Evolutionary conservation across 1,140 invertebrate species (phyloP).

Genomic region (Limonius californicus): DNA sequence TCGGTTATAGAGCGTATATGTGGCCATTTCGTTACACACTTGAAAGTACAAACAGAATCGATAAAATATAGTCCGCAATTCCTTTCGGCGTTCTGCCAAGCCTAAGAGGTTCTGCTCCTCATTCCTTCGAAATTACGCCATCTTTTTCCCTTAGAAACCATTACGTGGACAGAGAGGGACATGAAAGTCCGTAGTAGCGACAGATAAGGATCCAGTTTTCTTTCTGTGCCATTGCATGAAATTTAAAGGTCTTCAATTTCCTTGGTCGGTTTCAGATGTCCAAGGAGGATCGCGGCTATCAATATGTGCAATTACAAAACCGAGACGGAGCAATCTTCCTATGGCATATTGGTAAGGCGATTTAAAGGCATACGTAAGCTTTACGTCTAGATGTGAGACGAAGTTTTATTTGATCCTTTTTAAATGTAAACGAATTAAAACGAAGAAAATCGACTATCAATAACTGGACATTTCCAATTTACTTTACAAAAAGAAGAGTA

Average conservation of each 20-base stretch:
- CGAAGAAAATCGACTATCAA: no score
- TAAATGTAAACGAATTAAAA: no score
- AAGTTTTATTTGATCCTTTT: neutral
- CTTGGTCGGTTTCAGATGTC: conserved; percentile 17
- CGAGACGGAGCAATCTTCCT: neutral
- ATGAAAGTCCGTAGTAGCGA: neutral
- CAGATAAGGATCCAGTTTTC: neutral
- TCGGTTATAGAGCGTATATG: conserved; percentile 8
- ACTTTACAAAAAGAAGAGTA: no score
- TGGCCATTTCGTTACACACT: conserved; percentile 23
- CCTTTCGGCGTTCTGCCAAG: conserved; percentile 21
- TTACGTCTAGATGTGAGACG: neutral
- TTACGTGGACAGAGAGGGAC: neutral
- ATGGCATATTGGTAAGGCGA: no score
- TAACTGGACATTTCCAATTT: no score
- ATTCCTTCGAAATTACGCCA: neutral
- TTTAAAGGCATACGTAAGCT: neutral
- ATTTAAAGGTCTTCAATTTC: conserved; percentile 24
- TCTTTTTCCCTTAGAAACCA: neutral
- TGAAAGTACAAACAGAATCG: conserved; percentile 24
- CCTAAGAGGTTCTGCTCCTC: conserved; percentile 17
- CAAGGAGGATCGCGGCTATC: conserved; percentile 2
- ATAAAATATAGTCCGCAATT: conserved; percentile 23
- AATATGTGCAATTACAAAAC: conserved; percentile 18
- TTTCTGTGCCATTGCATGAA: conserved; percentile 21